Conservation (phyloP, 2,113 vertebrate genomes). For the Rutilus rutilus region DNA sequence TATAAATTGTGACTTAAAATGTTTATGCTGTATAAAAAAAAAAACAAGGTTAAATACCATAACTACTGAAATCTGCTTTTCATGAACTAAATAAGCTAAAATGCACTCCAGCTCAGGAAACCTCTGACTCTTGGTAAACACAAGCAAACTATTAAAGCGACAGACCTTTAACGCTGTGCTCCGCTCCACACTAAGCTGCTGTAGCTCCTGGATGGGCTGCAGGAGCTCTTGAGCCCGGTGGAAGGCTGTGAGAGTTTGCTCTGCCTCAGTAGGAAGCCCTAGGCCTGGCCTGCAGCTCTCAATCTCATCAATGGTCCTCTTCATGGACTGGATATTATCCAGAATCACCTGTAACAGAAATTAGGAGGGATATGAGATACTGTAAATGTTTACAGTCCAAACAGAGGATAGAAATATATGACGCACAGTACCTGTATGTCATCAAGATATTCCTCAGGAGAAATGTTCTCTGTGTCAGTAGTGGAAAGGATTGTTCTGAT, state of each 20-base stretch:
- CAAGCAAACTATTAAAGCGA: not conserved
- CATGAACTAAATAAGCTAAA: not conserved
- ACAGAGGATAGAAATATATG: not conserved
- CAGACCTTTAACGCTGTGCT: constrained; percentile 80
- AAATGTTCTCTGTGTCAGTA: constrained; percentile 78
- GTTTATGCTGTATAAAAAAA: not conserved
- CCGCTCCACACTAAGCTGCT: constrained; percentile 80
- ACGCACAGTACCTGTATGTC: constrained; percentile 80
- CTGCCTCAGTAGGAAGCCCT: constrained; percentile 71
- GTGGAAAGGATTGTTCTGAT: constrained; percentile 86
- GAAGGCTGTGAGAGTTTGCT: constrained; percentile 79
- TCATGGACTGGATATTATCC: constrained; percentile 84
- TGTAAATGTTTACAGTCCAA: not conserved
- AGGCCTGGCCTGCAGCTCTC: constrained; percentile 77
- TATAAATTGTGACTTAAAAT: no score
- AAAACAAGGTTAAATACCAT: not conserved
- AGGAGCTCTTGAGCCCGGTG: constrained; percentile 76
- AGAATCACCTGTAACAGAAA: constrained; percentile 81
- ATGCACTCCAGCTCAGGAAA: not conserved
- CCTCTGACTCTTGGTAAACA: not conserved
- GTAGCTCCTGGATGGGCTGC: constrained; percentile 79
- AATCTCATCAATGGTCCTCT: constrained; percentile 80
- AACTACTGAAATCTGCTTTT: not conserved
- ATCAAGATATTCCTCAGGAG: constrained; percentile 82
- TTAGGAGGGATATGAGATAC: not conserved